Evolutionary conservation across 2,113 vertebrate species (phyloP), one percentile per base, ranked within the genome.

Genomic region (Danio rerio): DNA sequence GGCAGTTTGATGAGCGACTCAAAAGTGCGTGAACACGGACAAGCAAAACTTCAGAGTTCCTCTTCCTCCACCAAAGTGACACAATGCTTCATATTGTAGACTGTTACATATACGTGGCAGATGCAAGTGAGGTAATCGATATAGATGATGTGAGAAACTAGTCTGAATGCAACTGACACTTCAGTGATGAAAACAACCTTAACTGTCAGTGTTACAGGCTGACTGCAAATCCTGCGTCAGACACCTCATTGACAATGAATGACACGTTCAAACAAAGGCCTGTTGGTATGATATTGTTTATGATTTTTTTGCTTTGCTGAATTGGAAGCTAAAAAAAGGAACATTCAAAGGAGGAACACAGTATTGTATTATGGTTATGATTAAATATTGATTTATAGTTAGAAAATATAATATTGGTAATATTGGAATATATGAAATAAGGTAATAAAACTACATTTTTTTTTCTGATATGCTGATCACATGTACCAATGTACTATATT

Each of bases 1-100:
- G 50, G 45, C 42, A 74, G 80, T 81, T 85, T 86, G 80, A 86
- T 81, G 69, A 85, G 47, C 20, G 50, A 7, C 45, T 78, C 53
- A 16, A 59, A 76, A 49, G 50, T 3, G 21, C 13, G 16, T 4
- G 47, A 70, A 16, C n/a, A 63, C 49, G 6, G 43, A 78, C 50
- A 12, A 31, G 13, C 47, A 52, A 13, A 71, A 69, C 52, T 72
- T 59, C 58, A 63, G 18, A 21, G 62, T 73, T 73, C 70, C 50
- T 77, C 59, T 63, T 63, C 20, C n/a, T 63, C 20, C 50, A 71
- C 75, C 59, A 50, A 77, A 77, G 20, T 31, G 5, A 50, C 40
- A 59, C 12, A 50, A 18, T 63, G 18, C n/a, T 62, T 62, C 55
- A 62, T 31, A 49, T 49, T 11, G 42, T 13, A 63, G 31, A 62